Conservation (phyloP, 2,113 vertebrate species). For the Cyprinodon brontotheroides region DNA sequence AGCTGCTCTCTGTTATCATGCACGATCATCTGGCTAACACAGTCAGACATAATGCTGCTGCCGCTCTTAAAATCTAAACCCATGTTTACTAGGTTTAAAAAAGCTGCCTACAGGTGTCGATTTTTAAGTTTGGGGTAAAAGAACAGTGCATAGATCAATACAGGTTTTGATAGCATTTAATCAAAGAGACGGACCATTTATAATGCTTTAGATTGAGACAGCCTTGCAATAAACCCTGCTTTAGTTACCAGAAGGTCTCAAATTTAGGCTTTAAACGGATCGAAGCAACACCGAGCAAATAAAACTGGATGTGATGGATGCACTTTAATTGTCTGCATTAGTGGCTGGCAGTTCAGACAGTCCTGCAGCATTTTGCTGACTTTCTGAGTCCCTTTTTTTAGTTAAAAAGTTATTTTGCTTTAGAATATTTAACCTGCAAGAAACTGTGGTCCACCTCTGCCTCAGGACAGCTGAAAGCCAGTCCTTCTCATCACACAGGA, state of each 20-base stretch:
- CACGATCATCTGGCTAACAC: too few relatives aligned
- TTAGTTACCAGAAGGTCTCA: neutral
- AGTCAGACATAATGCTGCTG: too few relatives aligned
- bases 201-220: neutral
- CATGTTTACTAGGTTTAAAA: too few relatives aligned
- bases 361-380: neutral
- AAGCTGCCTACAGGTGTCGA: too few relatives aligned
- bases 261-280: neutral
- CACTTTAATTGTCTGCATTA: neutral
- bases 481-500: neutral
- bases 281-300: neutral
- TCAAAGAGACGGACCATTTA: too few relatives aligned
- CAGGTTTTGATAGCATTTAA: too few relatives aligned
- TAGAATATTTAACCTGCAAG: neutral
- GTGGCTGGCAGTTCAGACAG: neutral
- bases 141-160: too few relatives aligned
- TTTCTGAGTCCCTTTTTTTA: neutral
- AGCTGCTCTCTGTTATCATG: too few relatives aligned
- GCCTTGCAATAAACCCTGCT: neutral
- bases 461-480: conserved; percentile 1
- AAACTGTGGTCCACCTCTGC: conserved; percentile 1
- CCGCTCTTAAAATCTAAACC: too few relatives aligned
- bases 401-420: neutral
- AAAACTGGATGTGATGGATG: neutral
- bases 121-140: too few relatives aligned